Evolutionary conservation across 2,797 vertebrate genomes (phyloP), one percentile per base, ranked within the genome.

Genomic region (Garrulus glandarius): DNA sequence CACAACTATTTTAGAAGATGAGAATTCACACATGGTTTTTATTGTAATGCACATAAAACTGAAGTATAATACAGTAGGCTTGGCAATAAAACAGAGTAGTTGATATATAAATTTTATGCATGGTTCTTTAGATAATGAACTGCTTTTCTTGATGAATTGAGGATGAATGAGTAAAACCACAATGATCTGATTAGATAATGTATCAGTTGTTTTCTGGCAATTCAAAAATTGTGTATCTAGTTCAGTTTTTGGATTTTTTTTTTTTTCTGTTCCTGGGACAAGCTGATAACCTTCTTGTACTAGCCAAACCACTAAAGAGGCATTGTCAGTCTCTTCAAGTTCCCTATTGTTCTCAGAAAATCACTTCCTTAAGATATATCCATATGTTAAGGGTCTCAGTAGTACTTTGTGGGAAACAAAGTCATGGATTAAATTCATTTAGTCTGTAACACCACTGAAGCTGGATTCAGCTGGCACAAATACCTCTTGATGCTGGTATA

Each of bases 1-100:
- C 82, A 90, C 72, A 93, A 88, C 96, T 95, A 96, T 86, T 97
- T 97, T 97, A 95, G 97, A 97, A 96, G 79, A 97, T 63, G 94
- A 95, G 93, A 93, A 95, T 93, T 96, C 94, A 91, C 98, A 98
- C 80, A 87, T 98, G 98, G 81, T 95, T 98, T 98, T 95, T 94
- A 98, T 98, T 98, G 97, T 32, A 87, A 93, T 7, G 14, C 92
- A 94, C 96, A 97, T 95, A 96, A 97, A 97, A 89, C 72, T 52
- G 46, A 96, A 95, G 83, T 95, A 95, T n/a, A n/a, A 94, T 97
- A 95, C 93, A 96, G 97, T 97, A 97, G 91, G 91, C 92, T 94
- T 97, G 93, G 95, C 91, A 97, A 93, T 92, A 93, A 96, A 97
- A 93, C 88, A 94, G 96, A 95, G 88, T 81, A 93, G 93, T 92